These are phyloP conservation scores for Clamator glandarius DNA, from an alignment of 2,797 vertebrate genomes.

Conservation along the genomic window DNA sequence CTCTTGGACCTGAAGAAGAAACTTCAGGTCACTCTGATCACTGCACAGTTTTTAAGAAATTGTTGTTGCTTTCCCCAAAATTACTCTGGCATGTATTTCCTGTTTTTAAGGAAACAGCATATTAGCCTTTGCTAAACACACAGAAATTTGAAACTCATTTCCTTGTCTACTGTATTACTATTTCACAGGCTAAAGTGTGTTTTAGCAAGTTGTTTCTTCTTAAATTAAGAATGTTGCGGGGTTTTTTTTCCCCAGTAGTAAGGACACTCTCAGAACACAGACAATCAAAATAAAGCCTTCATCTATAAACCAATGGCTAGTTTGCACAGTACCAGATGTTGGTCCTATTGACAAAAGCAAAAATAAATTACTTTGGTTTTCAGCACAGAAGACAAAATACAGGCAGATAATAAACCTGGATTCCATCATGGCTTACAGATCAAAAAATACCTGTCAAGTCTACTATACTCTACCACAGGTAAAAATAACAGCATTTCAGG, in stretches of 20 bases:
- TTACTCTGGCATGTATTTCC: not conserved
- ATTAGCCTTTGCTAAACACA: not conserved
- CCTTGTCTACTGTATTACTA: not conserved
- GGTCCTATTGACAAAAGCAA: not conserved
- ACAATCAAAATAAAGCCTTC: not conserved
- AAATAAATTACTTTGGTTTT: not conserved
- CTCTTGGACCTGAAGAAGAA: not conserved
- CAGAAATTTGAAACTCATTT: not conserved
- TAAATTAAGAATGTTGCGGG: not conserved
- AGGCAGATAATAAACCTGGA: not conserved
- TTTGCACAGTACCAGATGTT: not conserved
- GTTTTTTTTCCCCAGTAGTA: not conserved
- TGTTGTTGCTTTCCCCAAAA: not conserved
- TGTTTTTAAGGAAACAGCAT: not conserved
- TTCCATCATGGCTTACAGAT: not conserved
- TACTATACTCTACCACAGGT: not conserved
- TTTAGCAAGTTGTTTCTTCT: not conserved
- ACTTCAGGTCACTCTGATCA: not conserved
- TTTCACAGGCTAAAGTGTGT: not conserved
- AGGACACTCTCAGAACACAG: not conserved
- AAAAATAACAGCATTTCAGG: not conserved
- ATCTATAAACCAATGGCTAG: not conserved
- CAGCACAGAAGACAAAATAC: not conserved
- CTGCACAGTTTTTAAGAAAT: not conserved
- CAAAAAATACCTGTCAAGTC: not conserved